Evolutionary conservation across 2,888 invertebrate genomes (phyloP).

Genomic region (Phyto melanocephala): DNA sequence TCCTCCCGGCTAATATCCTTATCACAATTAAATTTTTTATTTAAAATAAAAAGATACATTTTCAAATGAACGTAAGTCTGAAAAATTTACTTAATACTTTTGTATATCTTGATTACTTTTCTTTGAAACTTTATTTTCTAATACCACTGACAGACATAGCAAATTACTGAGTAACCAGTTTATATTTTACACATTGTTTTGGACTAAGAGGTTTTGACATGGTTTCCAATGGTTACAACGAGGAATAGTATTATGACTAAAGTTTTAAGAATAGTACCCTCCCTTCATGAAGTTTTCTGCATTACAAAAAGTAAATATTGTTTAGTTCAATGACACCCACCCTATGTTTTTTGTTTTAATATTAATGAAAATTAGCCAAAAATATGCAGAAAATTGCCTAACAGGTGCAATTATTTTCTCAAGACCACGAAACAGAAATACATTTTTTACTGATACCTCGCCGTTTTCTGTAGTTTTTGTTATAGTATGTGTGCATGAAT

Average conservation of each 20-base stretch:
- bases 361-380: neutral
- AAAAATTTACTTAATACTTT: no score
- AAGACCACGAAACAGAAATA: constrained; percentile 8
- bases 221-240: constrained; percentile 48
- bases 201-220: neutral
- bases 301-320: neutral
- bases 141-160: no score
- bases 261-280: constrained; percentile 19
- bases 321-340: constrained; percentile 52
- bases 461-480: neutral
- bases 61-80: no score
- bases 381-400: neutral
- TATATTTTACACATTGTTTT: neutral
- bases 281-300: constrained; percentile 6
- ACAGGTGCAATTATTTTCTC: constrained; percentile 55
- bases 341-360: no score
- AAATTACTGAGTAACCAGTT: neutral
- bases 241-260: neutral
- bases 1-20: no score
- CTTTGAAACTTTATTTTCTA: no score
- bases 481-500: no score
- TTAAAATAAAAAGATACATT: no score
- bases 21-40: no score
- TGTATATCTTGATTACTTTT: no score
- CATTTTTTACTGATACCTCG: neutral